These are phyloP conservation scores for Apantesis nais DNA, from an alignment of 2,888 invertebrate genomes.

Conservation along the genomic window DNA sequence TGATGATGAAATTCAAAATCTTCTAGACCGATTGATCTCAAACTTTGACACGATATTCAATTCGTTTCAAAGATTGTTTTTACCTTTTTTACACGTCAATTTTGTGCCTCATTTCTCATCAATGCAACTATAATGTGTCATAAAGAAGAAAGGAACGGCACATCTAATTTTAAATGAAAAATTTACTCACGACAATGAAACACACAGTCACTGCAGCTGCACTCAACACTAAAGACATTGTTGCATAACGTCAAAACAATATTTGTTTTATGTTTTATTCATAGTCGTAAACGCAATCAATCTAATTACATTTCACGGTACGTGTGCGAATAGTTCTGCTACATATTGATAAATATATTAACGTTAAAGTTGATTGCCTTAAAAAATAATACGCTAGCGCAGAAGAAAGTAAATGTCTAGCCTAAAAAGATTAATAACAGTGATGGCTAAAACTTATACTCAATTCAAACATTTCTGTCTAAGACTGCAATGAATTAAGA, in stretches of 20 bases:
- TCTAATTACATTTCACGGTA: conserved; percentile 11
- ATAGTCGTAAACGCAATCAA: conserved; percentile 24
- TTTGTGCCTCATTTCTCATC: no score
- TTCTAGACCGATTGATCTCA: no score
- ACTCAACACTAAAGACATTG: conserved; percentile 30
- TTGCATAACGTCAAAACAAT: conserved; percentile 18
- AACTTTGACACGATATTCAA: no score
- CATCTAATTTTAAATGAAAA: not conserved
- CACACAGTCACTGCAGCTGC: conserved; percentile 18
- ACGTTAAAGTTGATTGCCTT: not conserved
- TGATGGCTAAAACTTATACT: not conserved
- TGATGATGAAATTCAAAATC: no score
- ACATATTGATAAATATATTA: not conserved
- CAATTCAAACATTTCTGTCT: not conserved
- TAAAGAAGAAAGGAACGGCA: no score
- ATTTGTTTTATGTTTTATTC: conserved; percentile 27
- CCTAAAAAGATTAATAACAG: not conserved
- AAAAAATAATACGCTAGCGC: not conserved
- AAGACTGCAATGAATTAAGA: not conserved
- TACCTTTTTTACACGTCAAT: no score
- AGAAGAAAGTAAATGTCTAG: not conserved
- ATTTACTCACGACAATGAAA: conserved; percentile 30
- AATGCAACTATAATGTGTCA: no score
- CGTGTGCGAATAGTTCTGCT: not conserved
- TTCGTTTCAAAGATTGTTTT: no score